These are phyloP conservation scores for Eciton burchellii DNA, from an alignment of 1,140 invertebrate species.

Conservation along the genomic window DNA sequence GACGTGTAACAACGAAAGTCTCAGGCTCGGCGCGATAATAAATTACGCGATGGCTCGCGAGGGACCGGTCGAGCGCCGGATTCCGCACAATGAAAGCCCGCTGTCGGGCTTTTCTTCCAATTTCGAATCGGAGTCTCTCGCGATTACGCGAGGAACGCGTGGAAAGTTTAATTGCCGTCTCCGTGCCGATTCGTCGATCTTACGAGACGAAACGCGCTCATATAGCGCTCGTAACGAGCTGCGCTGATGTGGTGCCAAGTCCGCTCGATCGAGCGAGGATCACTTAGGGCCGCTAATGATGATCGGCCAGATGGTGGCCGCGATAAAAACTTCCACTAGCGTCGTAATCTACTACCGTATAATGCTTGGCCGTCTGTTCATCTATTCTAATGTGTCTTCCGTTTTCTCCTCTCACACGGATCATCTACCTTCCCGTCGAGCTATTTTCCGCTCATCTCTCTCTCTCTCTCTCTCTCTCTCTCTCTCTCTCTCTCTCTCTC, in stretches of 20 bases:
- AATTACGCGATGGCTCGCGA: conserved; percentile 15
- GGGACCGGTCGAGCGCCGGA: neutral
- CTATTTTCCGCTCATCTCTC: conserved; percentile 53
- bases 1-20: conserved; percentile 17
- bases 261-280: conserved; percentile 77
- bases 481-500: too few relatives aligned
- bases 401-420: neutral
- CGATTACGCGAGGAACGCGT: neutral
- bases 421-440: conserved; percentile 56
- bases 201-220: neutral
- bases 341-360: conserved; percentile 78
- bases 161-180: neutral
- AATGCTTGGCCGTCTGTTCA: conserved; percentile 78
- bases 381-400: conserved; percentile 66
- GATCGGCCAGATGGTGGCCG: conserved; percentile 83
- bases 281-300: conserved; percentile 85
- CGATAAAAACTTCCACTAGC: conserved; percentile 83
- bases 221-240: conserved; percentile 68
- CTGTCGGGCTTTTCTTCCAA: neutral
- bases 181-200: neutral
- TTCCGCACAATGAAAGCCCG: neutral
- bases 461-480: neutral
- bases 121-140: conserved; percentile 9
- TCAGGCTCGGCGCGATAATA: neutral
- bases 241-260: conserved; percentile 66